Base-by-base conservation (phyloP, 92 coral and sea anemone species). In the Umimayanthus chanpuru region DNA sequence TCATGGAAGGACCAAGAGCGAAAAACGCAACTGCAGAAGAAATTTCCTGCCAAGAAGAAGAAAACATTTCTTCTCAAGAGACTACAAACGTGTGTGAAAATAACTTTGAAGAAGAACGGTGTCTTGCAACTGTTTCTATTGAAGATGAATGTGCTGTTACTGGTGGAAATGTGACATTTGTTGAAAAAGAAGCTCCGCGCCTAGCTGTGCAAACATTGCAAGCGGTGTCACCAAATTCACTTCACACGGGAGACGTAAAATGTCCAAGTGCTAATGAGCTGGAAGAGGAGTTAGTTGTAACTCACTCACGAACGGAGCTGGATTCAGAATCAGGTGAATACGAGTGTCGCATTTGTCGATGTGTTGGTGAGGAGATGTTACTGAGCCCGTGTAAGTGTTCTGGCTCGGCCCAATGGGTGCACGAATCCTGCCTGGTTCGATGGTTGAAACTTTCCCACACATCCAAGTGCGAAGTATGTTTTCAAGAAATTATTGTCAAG, bases 381-480 rank as follows among this genome's bases (percentile, higher is more conserved):
- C 87, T 97, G 10, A 97, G 97, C 28, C 99, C 99, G 0, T 97
- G 99, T 29, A 94, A 94, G 56, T 97, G 99, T 70, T 79, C 96
- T 8, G 99, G 99, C 0, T 95, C 99, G 1, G 86, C 99, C 2
- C 93, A 92, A 43, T 97, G 99, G 99, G 96, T 97, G 25, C 99
- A 97, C 76, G 94, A 95, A 77, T 92, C 96, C 12, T 97, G 99
- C 32, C 90, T 97, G 18, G 94, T 97, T 25, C 93, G 90, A 49
- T 97, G 99, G 99, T 93, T 97, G 81, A 96, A 93, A 68, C 89
- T 95, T 67, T 94, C 99, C 2, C 91, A 90, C 64, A 91, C 97
- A 3, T 86, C 96, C 25, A 88, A 93, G 77, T 97, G 99, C 84
- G 99, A 97, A 65, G 91, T 97, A 36, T 97, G 99, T 80, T 90